Base-by-base conservation (phyloP, 1,140 invertebrate genomes). In the Calliphora vicina region DNA sequence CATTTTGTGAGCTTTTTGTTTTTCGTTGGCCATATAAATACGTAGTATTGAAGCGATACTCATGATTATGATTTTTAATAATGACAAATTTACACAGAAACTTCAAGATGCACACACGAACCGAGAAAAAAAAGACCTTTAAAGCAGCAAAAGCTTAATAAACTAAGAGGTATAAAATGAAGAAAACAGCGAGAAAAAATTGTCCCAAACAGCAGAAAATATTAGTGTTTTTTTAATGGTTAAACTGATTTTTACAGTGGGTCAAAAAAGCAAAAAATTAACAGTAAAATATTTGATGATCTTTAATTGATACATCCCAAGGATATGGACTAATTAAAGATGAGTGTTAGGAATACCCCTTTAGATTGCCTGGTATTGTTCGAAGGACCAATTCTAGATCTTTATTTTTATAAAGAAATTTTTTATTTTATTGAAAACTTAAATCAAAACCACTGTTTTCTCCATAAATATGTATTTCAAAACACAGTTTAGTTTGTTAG, bases 41-140 rank as follows among this genome's bases (percentile, higher is more conserved):
- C 27, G 9, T n/a, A n/a, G 43, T 71, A 23, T 4, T n/a, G 17
- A 25, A 83, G 23, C 50, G 76, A 80, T 57, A 23, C n/a, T 9
- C 61, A 23, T 82, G 78, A 81, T 72, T 87, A 84, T 87, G 85
- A 85, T 84, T 84, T 78, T 82, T 80, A 87, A 87, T 87, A 88
- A 88, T 87, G 86, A 86, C 85, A 85, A 86, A 86, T 86, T 86
- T 84, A 82, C 86, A 83, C 82, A 85, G 84, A 83, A 85, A 76
- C 6, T 17, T 43, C 82, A 29, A 35, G 29, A 35, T 35, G 29
- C 29, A 35, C 29, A 4, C 29, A 35, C 8, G 29, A 35, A 35
- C 10, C 27, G 25, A 81, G 45, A 57, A 57, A 57, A 25, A 27
- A 50, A 45, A n/a, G n/a, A n/a, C n/a, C n/a, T n/a, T n/a, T n/a